Percentiles rank a stretch among this genome's conserved stretches.
Conservation (phyloP, 2,113 vertebrate genomes). For the Pseudopipra pipra region DNA sequence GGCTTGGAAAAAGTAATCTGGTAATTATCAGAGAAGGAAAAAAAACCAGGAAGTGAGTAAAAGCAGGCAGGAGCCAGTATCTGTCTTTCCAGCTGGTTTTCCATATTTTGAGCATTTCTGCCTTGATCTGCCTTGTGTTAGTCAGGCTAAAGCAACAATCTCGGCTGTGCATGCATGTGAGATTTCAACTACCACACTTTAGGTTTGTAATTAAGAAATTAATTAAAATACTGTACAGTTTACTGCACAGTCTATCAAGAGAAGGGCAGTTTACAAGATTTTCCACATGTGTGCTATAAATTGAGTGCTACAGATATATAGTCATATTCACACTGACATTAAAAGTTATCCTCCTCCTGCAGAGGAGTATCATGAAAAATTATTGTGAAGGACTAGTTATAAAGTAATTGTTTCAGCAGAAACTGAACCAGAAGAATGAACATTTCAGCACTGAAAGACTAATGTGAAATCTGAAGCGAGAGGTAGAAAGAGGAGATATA, state of each 20-base stretch:
- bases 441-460: background rate
- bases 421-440: background rate
- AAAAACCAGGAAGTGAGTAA: slow-evolving; percentile 35
- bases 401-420: slow-evolving; percentile 54
- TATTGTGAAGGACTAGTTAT: slow-evolving; percentile 34
- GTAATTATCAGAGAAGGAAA: background rate
- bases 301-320: slow-evolving; percentile 31
- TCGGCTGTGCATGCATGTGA: slow-evolving; percentile 46
- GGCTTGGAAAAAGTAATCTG: slow-evolving; percentile 35
- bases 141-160: slow-evolving; percentile 18
- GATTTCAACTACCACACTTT: slow-evolving; percentile 52
- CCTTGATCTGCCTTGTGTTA: background rate
- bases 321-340: slow-evolving; percentile 36
- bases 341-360: slow-evolving; percentile 55
- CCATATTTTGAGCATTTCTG: slow-evolving; percentile 34
- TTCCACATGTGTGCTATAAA: slow-evolving; percentile 46
- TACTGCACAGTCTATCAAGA: slow-evolving; percentile 62
- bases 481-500: background rate
- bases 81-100: slow-evolving; percentile 44
- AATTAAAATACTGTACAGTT: slow-evolving; percentile 74
- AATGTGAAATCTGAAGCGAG: background rate
- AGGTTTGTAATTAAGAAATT: slow-evolving; percentile 67
- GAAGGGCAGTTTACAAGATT: slow-evolving; percentile 59
- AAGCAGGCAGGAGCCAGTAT: slow-evolving; percentile 12
- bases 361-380: slow-evolving; percentile 56